Evolutionary conservation across 2,113 vertebrate genomes (phyloP).

Genomic region (Pampusana beccarii): DNA sequence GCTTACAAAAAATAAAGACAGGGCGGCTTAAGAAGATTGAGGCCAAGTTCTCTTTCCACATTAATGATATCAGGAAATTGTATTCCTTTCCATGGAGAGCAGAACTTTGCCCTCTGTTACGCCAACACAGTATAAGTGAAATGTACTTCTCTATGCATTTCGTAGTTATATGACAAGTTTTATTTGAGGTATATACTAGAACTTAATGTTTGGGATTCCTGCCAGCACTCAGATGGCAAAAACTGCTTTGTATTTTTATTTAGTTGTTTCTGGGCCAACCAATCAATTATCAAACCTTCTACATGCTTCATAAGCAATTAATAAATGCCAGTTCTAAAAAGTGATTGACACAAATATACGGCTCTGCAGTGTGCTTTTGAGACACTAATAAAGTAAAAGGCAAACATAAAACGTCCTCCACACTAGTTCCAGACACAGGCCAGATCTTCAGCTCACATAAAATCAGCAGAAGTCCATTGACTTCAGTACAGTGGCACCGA

Average conservation of each 20-base stretch:
- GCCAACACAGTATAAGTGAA: background rate
- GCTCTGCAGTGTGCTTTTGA: background rate
- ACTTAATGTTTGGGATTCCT: background rate
- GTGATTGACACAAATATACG: slow-evolving; percentile 13
- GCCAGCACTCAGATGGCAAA: background rate
- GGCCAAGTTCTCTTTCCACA: background rate
- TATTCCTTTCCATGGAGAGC: slow-evolving; percentile 14
- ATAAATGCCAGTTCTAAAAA: slow-evolving; percentile 38
- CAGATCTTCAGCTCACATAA: background rate
- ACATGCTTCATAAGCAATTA: background rate
- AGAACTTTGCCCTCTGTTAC: background rate
- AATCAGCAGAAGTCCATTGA: background rate
- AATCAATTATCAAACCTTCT: background rate
- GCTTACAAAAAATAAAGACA: background rate
- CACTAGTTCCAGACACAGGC: background rate
- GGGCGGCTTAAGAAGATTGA: background rate
- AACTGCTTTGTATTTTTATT: background rate
- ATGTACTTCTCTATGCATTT: background rate
- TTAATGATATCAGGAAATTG: background rate
- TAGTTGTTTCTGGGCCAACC: slow-evolving; percentile 3
- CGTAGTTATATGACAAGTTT: background rate
- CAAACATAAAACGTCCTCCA: slow-evolving; percentile 13
- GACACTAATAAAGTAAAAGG: slow-evolving; percentile 33
- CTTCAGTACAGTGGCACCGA: background rate
- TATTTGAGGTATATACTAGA: slow-evolving; percentile 1